Evolutionary conservation across 2,113 vertebrate species (phyloP).

Genomic region (Machaerirhynchus nigripectus): DNA sequence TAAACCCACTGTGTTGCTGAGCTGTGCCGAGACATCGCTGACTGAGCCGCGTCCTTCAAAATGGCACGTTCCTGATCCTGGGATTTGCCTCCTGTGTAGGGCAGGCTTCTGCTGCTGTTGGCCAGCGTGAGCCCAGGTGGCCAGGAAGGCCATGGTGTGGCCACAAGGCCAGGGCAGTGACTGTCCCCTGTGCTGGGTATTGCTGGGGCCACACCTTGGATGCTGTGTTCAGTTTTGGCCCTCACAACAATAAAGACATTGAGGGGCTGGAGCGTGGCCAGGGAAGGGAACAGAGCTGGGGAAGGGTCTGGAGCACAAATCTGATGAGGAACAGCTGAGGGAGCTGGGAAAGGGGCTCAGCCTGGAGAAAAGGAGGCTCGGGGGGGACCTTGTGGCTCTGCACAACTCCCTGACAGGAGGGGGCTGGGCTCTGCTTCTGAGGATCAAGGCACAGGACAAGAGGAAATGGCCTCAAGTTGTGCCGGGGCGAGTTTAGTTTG

Average conservation of each 20-base stretch:
- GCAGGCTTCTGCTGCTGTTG: background rate
- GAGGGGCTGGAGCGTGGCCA: background rate
- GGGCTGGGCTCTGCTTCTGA: background rate
- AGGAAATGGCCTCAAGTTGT: background rate
- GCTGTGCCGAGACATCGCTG: background rate
- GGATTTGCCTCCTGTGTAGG: background rate
- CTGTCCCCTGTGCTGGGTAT: background rate
- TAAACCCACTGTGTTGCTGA: background rate
- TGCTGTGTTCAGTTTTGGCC: background rate
- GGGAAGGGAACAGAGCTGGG: background rate
- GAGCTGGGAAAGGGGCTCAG: background rate
- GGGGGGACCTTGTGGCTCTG: background rate
- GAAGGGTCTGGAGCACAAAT: background rate
- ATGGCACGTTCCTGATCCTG: background rate
- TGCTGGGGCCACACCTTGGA: background rate
- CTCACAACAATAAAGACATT: background rate
- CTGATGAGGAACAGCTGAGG: background rate
- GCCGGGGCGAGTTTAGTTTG: background rate
- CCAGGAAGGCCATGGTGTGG: background rate
- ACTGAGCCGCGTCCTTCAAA: background rate
- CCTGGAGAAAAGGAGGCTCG: background rate
- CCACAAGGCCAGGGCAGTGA: background rate
- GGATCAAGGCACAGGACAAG: background rate
- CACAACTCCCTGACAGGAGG: background rate
- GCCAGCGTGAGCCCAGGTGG: background rate